Conservation (phyloP, 2,113 vertebrate genomes). For the Hippocampus abdominalis region DNA sequence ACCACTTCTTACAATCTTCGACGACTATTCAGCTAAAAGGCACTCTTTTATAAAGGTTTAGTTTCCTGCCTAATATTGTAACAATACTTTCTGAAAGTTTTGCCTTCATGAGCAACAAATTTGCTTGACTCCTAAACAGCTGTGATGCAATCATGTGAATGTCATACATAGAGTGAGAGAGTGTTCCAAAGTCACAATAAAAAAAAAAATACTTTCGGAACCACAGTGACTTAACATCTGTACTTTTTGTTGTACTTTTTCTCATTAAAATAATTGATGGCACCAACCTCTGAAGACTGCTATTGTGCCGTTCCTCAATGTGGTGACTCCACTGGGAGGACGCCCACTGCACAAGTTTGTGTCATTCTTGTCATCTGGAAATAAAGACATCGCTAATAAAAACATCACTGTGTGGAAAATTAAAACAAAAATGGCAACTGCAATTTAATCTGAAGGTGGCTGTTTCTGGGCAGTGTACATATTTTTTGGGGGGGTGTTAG, state of each 20-base stretch:
- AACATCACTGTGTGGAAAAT: background rate
- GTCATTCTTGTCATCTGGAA: slow-evolving; percentile 72
- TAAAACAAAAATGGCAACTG: background rate
- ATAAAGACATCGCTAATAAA: slow-evolving; percentile 23
- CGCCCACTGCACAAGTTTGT: slow-evolving; percentile 84
- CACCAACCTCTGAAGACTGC: slow-evolving; percentile 87
- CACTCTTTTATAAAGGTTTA: too few species aligned
- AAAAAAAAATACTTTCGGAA: background rate
- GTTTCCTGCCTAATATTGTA: too few species aligned
- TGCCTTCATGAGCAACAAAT: too few species aligned
- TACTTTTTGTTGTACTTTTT: background rate
- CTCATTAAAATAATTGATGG: background rate
- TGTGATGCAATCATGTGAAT: background rate
- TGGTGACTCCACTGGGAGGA: slow-evolving; percentile 80
- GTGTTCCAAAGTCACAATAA: background rate
- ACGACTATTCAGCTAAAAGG: too few species aligned
- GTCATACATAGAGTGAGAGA: background rate
- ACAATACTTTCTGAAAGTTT: too few species aligned
- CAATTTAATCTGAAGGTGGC: background rate
- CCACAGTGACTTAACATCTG: background rate
- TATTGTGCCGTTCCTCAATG: slow-evolving; percentile 84
- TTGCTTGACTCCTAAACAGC: too few species aligned
- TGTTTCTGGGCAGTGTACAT: background rate
- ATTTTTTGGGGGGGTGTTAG: background rate
- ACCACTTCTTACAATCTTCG: too few species aligned